Percentiles rank a stretch among this genome's conserved stretches.
These are phyloP conservation scores for Tachycineta bicolor DNA, from an alignment of 2,113 vertebrate genomes.

Conservation along the genomic window DNA sequence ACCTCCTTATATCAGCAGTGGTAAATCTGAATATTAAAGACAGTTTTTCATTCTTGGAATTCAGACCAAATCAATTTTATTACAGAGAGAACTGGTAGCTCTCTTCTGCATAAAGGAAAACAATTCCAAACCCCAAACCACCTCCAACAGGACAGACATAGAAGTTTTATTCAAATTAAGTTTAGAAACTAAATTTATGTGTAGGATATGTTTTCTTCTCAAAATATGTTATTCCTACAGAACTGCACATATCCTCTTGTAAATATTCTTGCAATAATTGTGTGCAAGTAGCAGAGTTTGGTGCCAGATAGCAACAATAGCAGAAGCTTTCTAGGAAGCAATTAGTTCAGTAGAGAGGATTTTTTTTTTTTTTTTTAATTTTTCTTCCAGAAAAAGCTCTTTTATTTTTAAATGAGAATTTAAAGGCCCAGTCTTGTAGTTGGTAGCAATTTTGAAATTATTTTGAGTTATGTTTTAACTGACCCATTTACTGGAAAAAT, in stretches of 20 bases:
- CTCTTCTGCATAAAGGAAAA: background rate
- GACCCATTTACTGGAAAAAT: background rate
- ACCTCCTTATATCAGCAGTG: background rate
- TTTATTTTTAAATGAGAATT: background rate
- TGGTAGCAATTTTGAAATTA: background rate
- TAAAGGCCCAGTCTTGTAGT: background rate
- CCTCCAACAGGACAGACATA: accelerated
- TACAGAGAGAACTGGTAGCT: background rate
- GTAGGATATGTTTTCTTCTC: background rate
- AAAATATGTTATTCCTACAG: background rate
- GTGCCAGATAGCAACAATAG: background rate
- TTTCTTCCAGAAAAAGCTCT: background rate
- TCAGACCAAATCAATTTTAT: background rate
- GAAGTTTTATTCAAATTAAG: background rate
- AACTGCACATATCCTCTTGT: background rate
- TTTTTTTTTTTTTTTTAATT: background rate
- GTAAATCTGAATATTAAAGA: background rate
- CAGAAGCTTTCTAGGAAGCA: background rate
- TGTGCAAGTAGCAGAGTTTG: background rate
- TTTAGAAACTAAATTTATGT: background rate
- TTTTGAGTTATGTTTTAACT: constrained; percentile 13
- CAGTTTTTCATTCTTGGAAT: background rate
- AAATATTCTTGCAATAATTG: background rate
- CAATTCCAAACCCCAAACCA: accelerated
- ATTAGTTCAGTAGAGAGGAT: background rate